Conservation (phyloP, 2,888 invertebrate species). For the Orchesella flavescens region DNA sequence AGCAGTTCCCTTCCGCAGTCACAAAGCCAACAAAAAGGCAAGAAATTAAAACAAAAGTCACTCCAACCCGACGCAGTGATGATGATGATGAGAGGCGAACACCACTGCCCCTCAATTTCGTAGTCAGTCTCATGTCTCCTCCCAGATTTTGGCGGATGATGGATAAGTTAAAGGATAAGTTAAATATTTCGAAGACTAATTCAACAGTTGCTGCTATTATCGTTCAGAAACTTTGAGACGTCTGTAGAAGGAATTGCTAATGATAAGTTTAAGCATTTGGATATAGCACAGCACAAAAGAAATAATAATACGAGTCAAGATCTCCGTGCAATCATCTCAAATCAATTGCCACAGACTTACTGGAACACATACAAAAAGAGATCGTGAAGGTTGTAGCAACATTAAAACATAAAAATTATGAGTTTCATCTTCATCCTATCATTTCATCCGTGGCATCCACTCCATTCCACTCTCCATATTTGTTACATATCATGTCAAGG, state of each 20-base stretch:
- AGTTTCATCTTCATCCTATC: neutral
- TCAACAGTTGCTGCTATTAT: neutral
- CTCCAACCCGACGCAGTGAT: neutral
- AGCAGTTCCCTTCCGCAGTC: constrained; percentile 32
- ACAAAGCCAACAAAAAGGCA: neutral
- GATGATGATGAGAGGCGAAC: too few relatives aligned
- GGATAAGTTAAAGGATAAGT: constrained; percentile 4
- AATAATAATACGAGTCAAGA: neutral
- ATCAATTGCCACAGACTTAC: constrained; percentile 32
- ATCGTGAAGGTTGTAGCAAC: constrained; percentile 5
- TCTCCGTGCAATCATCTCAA: constrained; percentile 17
- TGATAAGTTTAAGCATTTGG: too few relatives aligned
- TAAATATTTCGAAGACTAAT: neutral
- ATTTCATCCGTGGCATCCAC: too few relatives aligned
- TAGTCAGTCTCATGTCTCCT: constrained; percentile 42
- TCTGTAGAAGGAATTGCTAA: neutral
- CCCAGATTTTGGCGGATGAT: neutral
- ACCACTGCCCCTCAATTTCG: constrained; percentile 1
- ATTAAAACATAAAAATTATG: neutral
- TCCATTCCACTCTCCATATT: too few relatives aligned
- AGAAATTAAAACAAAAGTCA: neutral
- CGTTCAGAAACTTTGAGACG: neutral
- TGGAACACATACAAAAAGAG: constrained; percentile 13
- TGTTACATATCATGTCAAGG: constrained; percentile 9
- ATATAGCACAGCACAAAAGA: constrained; percentile 1